Conservation (phyloP, 2,888 invertebrate species). For the Hololepta plana region DNA sequence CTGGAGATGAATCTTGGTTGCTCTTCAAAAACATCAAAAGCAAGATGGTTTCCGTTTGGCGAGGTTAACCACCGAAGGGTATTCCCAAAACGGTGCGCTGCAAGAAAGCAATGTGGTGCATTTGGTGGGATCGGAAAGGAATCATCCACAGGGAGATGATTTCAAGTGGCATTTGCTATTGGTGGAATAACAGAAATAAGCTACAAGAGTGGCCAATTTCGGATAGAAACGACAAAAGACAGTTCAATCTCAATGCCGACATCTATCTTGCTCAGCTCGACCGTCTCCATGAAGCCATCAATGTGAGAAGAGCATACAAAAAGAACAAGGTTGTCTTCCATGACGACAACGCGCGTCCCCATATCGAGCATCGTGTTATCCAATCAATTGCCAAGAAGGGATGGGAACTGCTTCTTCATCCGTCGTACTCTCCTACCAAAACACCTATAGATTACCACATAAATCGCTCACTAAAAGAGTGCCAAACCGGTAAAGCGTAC, state of each 20-base stretch:
- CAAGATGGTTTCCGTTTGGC: constrained; percentile 5
- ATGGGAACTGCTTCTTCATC: constrained; percentile 7
- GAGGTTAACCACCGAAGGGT: constrained; percentile 3
- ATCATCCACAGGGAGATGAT: constrained; percentile 6
- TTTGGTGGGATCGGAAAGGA: constrained; percentile 4
- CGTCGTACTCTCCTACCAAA: constrained; percentile 4
- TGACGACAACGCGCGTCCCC: constrained; percentile 3
- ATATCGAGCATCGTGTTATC: constrained; percentile 6
- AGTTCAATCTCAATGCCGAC: too few relatives aligned
- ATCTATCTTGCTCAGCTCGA: not conserved
- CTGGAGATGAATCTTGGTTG: constrained; percentile 4
- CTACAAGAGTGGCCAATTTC: too few relatives aligned
- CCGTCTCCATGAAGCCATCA: not conserved
- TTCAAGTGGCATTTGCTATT: constrained; percentile 6
- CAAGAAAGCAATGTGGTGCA: constrained; percentile 5
- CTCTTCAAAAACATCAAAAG: constrained; percentile 5
- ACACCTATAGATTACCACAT: too few relatives aligned
- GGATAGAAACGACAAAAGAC: not conserved
- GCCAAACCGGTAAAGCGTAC: too few relatives aligned
- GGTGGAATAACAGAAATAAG: too few relatives aligned
- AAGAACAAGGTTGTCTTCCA: too few relatives aligned
- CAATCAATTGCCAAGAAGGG: constrained; percentile 7
- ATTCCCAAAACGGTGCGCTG: constrained; percentile 3
- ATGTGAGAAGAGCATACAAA: too few relatives aligned
- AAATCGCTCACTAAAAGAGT: too few relatives aligned